Evolutionary conservation across 92 coral and sea anemone genomes (phyloP).

Genomic region (Porites cylindrica): DNA sequence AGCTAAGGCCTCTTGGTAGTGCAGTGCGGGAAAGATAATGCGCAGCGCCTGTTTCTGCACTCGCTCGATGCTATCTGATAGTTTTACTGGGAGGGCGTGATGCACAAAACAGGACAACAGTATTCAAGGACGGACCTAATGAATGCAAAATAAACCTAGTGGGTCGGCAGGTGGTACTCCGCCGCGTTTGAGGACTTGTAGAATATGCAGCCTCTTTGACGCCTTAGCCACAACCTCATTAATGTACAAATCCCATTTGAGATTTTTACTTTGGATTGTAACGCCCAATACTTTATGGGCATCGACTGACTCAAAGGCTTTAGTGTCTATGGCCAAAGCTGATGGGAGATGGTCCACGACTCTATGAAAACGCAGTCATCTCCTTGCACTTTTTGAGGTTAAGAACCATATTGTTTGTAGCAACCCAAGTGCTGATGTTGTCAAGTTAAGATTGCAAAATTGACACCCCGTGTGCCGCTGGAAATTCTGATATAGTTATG

Average conservation of each 20-base stretch:
- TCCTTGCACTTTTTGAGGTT: conserved; percentile 8
- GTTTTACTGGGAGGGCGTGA: not conserved
- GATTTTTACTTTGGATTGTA: conserved; percentile 25
- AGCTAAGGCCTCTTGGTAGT: conserved; percentile 28
- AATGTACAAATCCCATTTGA: conserved; percentile 11
- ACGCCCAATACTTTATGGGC: conserved; percentile 18
- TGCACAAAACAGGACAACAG: conserved; percentile 47
- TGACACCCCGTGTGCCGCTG: not conserved
- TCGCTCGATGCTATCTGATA: conserved; percentile 34
- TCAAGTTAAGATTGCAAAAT: not conserved
- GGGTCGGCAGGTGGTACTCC: conserved; percentile 47
- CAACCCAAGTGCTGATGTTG: not conserved
- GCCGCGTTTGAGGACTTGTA: conserved; percentile 49
- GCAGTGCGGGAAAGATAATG: conserved; percentile 33
- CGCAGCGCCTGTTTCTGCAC: conserved; percentile 48
- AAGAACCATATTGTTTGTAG: not conserved
- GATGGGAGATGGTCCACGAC: not conserved
- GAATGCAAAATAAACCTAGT: conserved; percentile 29
- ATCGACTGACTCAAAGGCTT: conserved; percentile 18
- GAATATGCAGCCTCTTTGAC: conserved; percentile 33
- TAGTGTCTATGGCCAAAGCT: not conserved
- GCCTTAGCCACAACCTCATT: conserved; percentile 31
- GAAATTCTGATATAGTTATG: not conserved
- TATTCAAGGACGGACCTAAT: conserved; percentile 58
- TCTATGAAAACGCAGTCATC: not conserved